Base-by-base conservation (phyloP, 2,797 vertebrate species). In the Neosilurus mollespiculum region DNA sequence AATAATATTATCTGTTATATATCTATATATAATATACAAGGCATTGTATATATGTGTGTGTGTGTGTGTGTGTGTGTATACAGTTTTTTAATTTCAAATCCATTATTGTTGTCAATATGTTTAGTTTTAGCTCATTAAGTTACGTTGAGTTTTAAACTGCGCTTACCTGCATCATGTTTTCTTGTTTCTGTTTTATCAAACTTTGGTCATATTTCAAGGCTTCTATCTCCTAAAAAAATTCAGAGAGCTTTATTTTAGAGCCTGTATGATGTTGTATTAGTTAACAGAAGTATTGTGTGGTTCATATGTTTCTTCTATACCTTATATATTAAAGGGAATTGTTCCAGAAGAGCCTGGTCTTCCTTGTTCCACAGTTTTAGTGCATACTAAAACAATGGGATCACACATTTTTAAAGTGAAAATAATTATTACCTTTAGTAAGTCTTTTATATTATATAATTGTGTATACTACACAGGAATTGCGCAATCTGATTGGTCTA, bases 131-230 rank as follows among this genome's bases (percentile, higher is more conserved):
- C 30, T 0, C 18, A 9, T 30, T 6, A 6, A 34, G n/a, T 75
- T 6, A 26, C 9, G 12, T 2, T 24, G 8, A 18, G 9, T 24
- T 49, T 43, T 43, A 34, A 20, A 12, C 66, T 37, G 53, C 4
- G 15, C 1, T 71, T 87, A 92, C 90, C 87, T 91, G 88, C n/a
- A 80, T 88, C 84, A 92, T 84, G 83, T 86, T 85, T 0, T 88
- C 78, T 73, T 88, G 90, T 84, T 89, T 88, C 83, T 89, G 86
- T 88, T 86, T 75, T 85, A 88, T 88, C 82, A 87, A 78, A 83
- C 84, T 78, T 90, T 90, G 89, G 71, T 91, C 89, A 86, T 71
- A 18, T 78, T 77, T 80, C 61, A 90, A 61, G 20, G 18, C 73
- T 71, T 89, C 83, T 58, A 89, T 77, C 43, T 91, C 88, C 91